A percentile compares a stretch with the other conserved stretches of the same genome.
phyloP scores from a whole-genome alignment of 2,113 vertebrate species.

The Nycticebus coucang region DNA sequence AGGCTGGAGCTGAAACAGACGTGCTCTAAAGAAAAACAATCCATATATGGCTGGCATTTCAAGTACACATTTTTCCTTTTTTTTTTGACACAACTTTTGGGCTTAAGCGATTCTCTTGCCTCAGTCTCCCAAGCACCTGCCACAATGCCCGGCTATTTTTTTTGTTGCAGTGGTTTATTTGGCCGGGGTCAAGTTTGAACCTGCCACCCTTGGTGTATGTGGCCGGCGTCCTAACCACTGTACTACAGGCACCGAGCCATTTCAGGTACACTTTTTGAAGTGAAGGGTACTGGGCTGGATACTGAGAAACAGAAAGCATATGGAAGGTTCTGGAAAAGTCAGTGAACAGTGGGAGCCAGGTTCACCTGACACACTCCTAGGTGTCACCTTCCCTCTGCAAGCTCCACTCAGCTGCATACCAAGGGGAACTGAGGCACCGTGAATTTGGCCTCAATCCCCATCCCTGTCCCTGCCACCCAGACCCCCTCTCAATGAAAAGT shows the following conservation, averaged over 20 bases:
- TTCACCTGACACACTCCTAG: not conserved
- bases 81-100: too few species aligned
- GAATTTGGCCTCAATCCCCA: not conserved
- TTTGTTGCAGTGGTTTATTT: too few species aligned
- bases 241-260: not conserved
- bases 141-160: too few species aligned
- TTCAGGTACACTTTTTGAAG: not conserved
- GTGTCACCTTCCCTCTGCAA: not conserved
- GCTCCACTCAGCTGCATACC: not conserved
- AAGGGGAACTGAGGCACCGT: not conserved
- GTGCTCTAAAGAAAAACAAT: not conserved
- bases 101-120: too few species aligned
- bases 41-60: constrained; percentile 55
- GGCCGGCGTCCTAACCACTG: too few species aligned
- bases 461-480: too few species aligned
- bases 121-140: too few species aligned
- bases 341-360: not conserved
- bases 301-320: not conserved
- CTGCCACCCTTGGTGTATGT: too few species aligned
- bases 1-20: constrained; percentile 8
- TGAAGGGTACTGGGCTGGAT: not conserved
- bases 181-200: too few species aligned
- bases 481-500: not conserved
- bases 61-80: not conserved
- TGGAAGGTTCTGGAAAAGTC: constrained; percentile 54